Percentiles rank a stretch among this genome's conserved stretches.
phyloP scores from a whole-genome alignment of 2,113 vertebrate species.

The Quiscalus mexicanus region DNA sequence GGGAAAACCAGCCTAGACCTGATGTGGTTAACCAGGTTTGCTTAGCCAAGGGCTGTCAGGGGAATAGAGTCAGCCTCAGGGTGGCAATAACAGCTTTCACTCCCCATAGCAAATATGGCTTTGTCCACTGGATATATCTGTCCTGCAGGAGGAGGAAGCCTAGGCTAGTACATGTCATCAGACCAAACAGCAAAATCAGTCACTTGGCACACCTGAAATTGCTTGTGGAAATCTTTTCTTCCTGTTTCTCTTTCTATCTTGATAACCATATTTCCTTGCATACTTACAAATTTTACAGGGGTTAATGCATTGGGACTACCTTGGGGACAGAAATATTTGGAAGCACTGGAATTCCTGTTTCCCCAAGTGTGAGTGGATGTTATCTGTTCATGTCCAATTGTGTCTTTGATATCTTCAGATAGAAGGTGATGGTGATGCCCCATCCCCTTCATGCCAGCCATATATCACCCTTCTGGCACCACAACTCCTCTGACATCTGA shows the following conservation, averaged over 20 bases:
- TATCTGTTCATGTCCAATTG: slow-evolving; percentile 23
- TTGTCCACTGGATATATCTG: neutral
- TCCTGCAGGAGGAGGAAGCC: neutral
- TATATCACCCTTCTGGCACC: slow-evolving; percentile 52
- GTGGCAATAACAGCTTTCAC: neutral
- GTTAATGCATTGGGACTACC: slow-evolving; percentile 1
- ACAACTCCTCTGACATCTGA: slow-evolving; percentile 55
- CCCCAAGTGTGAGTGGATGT: slow-evolving; percentile 41
- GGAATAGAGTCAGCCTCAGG: neutral
- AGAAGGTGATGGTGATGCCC: slow-evolving; percentile 26
- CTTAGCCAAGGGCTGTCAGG: neutral
- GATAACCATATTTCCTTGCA: neutral
- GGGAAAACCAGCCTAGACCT: fast-evolving
- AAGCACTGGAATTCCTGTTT: slow-evolving; percentile 44
- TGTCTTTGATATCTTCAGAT: slow-evolving; percentile 53
- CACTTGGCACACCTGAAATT: neutral
- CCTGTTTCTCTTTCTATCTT: neutral
- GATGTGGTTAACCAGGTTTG: neutral
- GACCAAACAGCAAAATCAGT: neutral
- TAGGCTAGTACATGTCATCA: neutral
- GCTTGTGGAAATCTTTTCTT: neutral
- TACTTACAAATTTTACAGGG: neutral
- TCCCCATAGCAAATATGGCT: neutral
- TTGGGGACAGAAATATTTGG: slow-evolving; percentile 37
- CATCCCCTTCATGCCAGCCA: slow-evolving; percentile 4